Conservation (phyloP, 2,888 invertebrate species). For the Ectemnius lituratus region DNA sequence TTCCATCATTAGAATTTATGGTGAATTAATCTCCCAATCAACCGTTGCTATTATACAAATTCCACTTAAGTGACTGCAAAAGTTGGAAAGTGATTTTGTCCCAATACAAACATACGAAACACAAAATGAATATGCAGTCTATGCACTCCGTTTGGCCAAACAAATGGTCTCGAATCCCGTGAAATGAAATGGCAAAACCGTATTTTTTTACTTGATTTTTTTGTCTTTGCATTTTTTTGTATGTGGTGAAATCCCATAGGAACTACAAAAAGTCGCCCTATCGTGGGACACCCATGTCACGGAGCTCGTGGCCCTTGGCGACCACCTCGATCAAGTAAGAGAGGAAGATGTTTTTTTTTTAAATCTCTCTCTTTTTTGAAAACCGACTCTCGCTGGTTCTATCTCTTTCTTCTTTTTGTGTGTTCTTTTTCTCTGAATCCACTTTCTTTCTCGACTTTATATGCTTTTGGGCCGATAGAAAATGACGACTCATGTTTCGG, state of each 20-base stretch:
- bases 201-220: constrained; percentile 17
- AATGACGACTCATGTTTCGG: too few species aligned
- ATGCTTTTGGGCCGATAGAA: too few species aligned
- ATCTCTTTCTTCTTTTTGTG: constrained; percentile 17
- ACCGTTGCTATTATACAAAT: too few species aligned
- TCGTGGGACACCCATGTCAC: constrained; percentile 85
- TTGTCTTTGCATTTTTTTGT: constrained; percentile 4
- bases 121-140: too few species aligned
- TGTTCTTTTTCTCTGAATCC: constrained; percentile 1
- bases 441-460: constrained; percentile 1
- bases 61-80: too few species aligned
- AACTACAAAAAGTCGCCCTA: constrained; percentile 87
- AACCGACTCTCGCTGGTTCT: constrained; percentile 27
- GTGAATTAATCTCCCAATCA: too few species aligned
- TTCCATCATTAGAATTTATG: too few species aligned
- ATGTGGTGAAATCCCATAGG: constrained; percentile 80
- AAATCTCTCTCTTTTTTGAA: constrained; percentile 27
- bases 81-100: too few species aligned
- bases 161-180: not conserved
- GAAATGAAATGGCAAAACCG: constrained; percentile 28
- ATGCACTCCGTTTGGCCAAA: too few species aligned
- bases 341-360: constrained; percentile 27
- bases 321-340: constrained; percentile 92
- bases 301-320: constrained; percentile 86
- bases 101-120: too few species aligned